phyloP scores from a whole-genome alignment of 2,113 vertebrate species.

The Gymnobelideus leadbeateri region DNA sequence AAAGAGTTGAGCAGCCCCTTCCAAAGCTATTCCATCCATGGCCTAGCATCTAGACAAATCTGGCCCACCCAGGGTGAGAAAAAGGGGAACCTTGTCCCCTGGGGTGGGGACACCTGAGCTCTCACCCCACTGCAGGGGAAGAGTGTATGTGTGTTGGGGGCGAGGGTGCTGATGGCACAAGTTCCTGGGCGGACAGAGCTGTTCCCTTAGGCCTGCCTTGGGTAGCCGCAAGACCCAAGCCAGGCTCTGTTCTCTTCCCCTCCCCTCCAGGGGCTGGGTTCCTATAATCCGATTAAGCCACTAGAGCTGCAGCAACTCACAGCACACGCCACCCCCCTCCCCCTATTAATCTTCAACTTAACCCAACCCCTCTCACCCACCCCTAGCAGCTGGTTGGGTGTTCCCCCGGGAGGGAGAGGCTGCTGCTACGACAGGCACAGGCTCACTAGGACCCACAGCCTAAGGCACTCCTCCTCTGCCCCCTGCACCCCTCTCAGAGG shows the following conservation, averaged over 20 bases:
- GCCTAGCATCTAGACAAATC: not conserved
- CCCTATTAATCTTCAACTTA: conserved; percentile 60
- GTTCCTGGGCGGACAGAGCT: not conserved
- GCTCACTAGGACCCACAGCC: not conserved
- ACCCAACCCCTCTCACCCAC: not conserved
- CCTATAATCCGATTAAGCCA: conserved; percentile 67
- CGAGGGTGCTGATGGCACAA: not conserved
- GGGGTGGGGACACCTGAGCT: not conserved
- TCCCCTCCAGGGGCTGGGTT: conserved; percentile 28
- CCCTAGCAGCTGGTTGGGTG: not conserved
- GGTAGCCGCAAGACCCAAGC: not conserved
- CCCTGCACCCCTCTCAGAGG: not conserved
- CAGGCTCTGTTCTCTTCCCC: not conserved
- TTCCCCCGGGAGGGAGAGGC: too few species aligned
- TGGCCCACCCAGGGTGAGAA: not conserved
- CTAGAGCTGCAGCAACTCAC: conserved; percentile 5
- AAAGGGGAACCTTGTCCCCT: not conserved
- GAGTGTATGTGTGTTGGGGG: not conserved
- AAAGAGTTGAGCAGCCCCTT: not conserved
- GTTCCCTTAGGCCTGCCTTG: not conserved
- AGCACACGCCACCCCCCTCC: conserved; percentile 7
- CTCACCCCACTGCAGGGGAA: accelerated
- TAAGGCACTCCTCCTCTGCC: not conserved
- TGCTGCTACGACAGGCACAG: too few species aligned
- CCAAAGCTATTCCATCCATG: not conserved